Percentiles rank a stretch among this genome's conserved stretches.
phyloP scores from a whole-genome alignment of 2,888 invertebrate species.

The Zelleria hepariella region DNA sequence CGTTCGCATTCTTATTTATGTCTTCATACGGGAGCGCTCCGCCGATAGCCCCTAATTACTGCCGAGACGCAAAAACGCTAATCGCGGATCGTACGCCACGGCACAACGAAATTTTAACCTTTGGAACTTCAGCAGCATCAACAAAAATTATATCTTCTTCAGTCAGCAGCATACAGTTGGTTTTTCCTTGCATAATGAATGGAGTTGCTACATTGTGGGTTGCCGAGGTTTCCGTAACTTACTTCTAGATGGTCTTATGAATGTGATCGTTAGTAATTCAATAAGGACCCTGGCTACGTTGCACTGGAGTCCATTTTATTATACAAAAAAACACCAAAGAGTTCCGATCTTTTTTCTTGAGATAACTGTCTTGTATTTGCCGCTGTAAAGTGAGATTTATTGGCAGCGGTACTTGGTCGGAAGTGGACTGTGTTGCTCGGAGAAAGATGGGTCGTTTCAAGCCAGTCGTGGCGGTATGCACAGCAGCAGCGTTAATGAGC shows the following conservation, averaged over 20 bases:
- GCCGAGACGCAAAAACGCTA: conserved; percentile 63
- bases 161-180: background rate
- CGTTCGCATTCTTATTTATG: conserved; percentile 64
- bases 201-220: background rate
- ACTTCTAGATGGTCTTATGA: background rate
- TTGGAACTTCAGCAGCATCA: conserved; percentile 15
- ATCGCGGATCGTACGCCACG: conserved; percentile 43
- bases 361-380: background rate
- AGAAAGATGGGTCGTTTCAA: background rate
- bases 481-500: conserved; percentile 65
- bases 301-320: background rate
- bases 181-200: background rate
- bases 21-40: conserved; percentile 59
- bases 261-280: background rate
- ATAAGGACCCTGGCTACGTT: background rate
- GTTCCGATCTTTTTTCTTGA: conserved; percentile 6
- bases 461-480: conserved; percentile 13
- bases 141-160: background rate
- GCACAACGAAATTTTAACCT: background rate
- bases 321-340: background rate
- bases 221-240: background rate
- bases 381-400: background rate
- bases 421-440: background rate
- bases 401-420: background rate
- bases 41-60: conserved; percentile 70